Evolutionary conservation across 2,113 vertebrate genomes (phyloP).

Genomic region (Lucifuga dentata): DNA sequence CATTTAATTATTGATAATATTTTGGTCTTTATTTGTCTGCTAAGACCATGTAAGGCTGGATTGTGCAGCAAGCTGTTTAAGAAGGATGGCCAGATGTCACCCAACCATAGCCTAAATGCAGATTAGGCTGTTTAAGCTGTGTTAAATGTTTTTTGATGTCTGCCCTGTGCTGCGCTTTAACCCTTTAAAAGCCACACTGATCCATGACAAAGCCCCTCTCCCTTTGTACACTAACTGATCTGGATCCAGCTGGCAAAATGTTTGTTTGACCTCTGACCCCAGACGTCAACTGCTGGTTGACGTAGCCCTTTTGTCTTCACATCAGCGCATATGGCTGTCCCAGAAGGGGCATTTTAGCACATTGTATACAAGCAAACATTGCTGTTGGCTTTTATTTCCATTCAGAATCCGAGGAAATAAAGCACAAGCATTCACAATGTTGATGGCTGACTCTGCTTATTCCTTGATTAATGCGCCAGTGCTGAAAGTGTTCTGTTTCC

Average conservation of each 20-base stretch:
- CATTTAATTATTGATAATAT: too few relatives aligned
- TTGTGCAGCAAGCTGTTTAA: neutral
- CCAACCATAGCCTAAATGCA: constrained; percentile 5
- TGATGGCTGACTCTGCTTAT: constrained; percentile 39
- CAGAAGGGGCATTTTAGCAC: neutral
- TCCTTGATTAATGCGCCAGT: constrained; percentile 16
- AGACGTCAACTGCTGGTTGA: constrained; percentile 6
- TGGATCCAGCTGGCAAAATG: constrained; percentile 12
- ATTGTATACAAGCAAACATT: neutral
- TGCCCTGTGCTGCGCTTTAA: constrained; percentile 27
- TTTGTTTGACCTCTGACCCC: constrained; percentile 40
- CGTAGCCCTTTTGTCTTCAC: neutral
- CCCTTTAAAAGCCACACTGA: constrained; percentile 22
- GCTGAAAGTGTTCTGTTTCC: constrained; percentile 14
- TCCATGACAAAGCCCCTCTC: constrained; percentile 10
- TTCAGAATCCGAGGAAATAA: constrained; percentile 4
- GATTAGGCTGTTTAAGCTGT: constrained; percentile 17
- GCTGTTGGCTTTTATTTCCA: constrained; percentile 37
- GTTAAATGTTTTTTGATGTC: constrained; percentile 16
- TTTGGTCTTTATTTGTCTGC: too few relatives aligned
- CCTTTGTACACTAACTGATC: constrained; percentile 15
- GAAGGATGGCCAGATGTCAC: constrained; percentile 26
- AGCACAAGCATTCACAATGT: constrained; percentile 9
- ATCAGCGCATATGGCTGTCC: constrained; percentile 28
- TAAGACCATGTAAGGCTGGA: neutral